Conservation (phyloP, 1,140 invertebrate genomes). For the Cardiocondyla obscurior region DNA sequence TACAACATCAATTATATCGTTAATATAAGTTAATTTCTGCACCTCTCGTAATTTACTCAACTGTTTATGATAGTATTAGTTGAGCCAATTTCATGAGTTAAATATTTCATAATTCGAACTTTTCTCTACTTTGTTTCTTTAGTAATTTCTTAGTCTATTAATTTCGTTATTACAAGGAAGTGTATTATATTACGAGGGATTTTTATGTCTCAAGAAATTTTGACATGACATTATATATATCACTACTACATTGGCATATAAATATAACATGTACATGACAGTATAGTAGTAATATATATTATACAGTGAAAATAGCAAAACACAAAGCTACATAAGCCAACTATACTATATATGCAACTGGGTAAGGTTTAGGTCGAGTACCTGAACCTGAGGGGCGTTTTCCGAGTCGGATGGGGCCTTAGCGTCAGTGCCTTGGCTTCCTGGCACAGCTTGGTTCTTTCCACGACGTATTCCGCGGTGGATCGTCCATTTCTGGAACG, state of each 20-base stretch:
- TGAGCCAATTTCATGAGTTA: slow-evolving; percentile 22
- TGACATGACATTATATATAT: slow-evolving; percentile 5
- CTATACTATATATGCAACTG: slow-evolving; percentile 71
- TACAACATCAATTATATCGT: no score
- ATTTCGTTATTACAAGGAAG: slow-evolving; percentile 13
- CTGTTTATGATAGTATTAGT: not conserved
- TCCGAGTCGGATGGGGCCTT: slow-evolving; percentile 83
- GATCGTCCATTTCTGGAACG: slow-evolving; percentile 91
- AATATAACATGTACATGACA: slow-evolving; percentile 19
- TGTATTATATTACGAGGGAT: not conserved
- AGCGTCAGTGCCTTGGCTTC: slow-evolving; percentile 82
- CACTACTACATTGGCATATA: no score
- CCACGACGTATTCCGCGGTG: slow-evolving; percentile 90
- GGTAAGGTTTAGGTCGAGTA: slow-evolving; percentile 81
- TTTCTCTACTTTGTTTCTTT: slow-evolving; percentile 47
- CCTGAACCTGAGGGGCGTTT: slow-evolving; percentile 83
- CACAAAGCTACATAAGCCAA: slow-evolving; percentile 64
- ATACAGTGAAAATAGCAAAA: slow-evolving; percentile 64
- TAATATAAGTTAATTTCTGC: not conserved
- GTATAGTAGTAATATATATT: slow-evolving; percentile 54
- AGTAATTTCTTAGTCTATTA: slow-evolving; percentile 66
- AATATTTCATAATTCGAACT: slow-evolving; percentile 35
- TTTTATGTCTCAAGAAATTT: slow-evolving; percentile 15
- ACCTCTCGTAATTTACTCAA: not conserved
- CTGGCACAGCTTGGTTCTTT: slow-evolving; percentile 86